A percentile compares a stretch with the other conserved stretches of the same genome.
These are phyloP conservation scores for Paedocypris sp. DNA, from an alignment of 2,113 vertebrate species.

Conservation along the genomic window DNA sequence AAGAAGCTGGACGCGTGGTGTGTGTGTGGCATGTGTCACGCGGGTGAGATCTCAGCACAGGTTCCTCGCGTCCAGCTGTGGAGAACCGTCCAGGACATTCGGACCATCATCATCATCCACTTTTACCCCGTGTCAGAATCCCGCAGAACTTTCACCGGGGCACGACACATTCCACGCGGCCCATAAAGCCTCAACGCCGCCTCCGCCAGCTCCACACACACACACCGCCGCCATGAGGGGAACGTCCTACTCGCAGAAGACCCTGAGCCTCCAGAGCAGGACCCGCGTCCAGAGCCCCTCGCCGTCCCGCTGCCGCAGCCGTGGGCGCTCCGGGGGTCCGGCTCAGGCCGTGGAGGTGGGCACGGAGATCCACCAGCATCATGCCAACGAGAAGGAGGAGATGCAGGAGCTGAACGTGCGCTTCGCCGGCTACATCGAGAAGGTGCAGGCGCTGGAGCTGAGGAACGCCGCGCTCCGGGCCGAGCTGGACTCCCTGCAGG, in stretches of 20 bases:
- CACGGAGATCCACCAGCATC: conserved; percentile 58
- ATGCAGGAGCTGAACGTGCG: conserved; percentile 66
- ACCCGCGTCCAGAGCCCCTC: conserved; percentile 60
- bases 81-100: too few species aligned
- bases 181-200: conserved; percentile 46
- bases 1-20: too few species aligned
- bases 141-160: conserved; percentile 50
- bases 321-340: conserved; percentile 45
- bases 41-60: conserved; percentile 41
- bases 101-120: conserved; percentile 51
- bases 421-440: conserved; percentile 65
- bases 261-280: conserved; percentile 53
- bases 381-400: conserved; percentile 62
- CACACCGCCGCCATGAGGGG: conserved; percentile 54
- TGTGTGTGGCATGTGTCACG: conserved; percentile 64
- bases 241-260: conserved; percentile 60
- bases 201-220: conserved; percentile 3
- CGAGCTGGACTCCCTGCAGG: conserved; percentile 48
- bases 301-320: conserved; percentile 50
- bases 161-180: conserved; percentile 51
- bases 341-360: conserved; percentile 40
- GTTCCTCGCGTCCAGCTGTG: conserved; percentile 32
- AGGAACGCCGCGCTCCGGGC: conserved; percentile 45
- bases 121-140: conserved; percentile 57
- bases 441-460: conserved; percentile 64